A percentile compares a stretch with the other conserved stretches of the same genome.
phyloP scores from a whole-genome alignment of 2,888 invertebrate genomes.

The Drosophila ustulata region DNA sequence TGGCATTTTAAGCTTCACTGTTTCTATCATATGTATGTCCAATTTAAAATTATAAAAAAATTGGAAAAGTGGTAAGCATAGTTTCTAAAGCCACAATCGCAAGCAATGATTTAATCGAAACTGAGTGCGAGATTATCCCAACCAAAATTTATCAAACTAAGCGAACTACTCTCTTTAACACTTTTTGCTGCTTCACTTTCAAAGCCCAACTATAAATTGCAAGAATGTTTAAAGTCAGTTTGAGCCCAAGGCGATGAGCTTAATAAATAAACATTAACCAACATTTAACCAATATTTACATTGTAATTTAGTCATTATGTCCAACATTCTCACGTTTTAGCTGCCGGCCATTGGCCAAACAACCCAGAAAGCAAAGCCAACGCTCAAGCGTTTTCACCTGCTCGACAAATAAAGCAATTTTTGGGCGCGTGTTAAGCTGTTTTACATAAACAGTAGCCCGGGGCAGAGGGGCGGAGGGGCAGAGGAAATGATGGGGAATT shows the following conservation, averaged over 20 bases:
- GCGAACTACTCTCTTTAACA: not conserved
- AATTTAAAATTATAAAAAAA: too few relatives aligned
- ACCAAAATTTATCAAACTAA: not conserved
- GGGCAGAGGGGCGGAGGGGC: not conserved
- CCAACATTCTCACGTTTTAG: constrained; percentile 35
- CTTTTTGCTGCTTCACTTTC: not conserved
- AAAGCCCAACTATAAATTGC: constrained; percentile 8
- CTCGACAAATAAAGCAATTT: constrained; percentile 66
- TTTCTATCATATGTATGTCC: too few relatives aligned
- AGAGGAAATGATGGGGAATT: not conserved
- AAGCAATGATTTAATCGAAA: too few relatives aligned
- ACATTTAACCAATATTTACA: constrained; percentile 61
- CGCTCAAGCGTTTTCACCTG: constrained; percentile 51
- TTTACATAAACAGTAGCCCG: constrained; percentile 60
- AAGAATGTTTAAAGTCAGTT: constrained; percentile 3
- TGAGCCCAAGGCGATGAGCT: constrained; percentile 21
- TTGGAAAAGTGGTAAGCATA: too few relatives aligned
- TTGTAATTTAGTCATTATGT: constrained; percentile 65
- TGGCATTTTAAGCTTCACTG: too few relatives aligned
- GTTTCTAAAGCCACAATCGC: too few relatives aligned
- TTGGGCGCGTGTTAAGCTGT: constrained; percentile 64
- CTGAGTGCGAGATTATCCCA: too few relatives aligned
- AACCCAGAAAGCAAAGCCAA: constrained; percentile 28
- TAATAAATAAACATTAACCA: constrained; percentile 57
- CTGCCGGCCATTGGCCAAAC: constrained; percentile 40